Evolutionary conservation across 2,797 vertebrate species (phyloP).

Genomic region (Malurus leucopterus): DNA sequence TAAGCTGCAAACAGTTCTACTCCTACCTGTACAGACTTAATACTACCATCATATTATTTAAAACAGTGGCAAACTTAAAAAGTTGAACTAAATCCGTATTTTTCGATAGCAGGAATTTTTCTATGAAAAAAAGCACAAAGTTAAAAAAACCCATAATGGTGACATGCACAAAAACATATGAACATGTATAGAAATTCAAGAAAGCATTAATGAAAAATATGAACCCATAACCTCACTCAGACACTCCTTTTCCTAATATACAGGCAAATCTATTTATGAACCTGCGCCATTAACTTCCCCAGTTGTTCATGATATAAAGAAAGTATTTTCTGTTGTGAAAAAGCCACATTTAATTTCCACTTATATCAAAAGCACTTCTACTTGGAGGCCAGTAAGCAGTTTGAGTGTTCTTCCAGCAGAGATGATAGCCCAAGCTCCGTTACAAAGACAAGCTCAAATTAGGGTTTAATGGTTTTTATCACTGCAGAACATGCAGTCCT

Average conservation of each 20-base stretch:
- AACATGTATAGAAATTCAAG: not conserved
- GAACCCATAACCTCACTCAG: not conserved
- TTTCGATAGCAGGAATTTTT: not conserved
- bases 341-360: not conserved
- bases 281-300: not conserved
- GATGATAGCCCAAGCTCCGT: not conserved
- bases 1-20: not conserved
- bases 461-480: not conserved
- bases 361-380: not conserved
- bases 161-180: not conserved
- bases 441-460: not conserved
- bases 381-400: not conserved
- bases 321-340: not conserved
- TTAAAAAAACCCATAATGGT: rapidly evolving
- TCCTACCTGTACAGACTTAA: not conserved
- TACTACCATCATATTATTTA: not conserved
- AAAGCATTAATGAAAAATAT: not conserved
- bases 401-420: not conserved
- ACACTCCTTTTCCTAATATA: not conserved
- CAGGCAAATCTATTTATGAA: not conserved
- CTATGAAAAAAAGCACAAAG: rapidly evolving
- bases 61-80: not conserved
- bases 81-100: not conserved
- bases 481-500: not conserved
- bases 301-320: not conserved